These are phyloP conservation scores for Crotalus tigris DNA, from an alignment of 2,113 vertebrate species.

Conservation along the genomic window DNA sequence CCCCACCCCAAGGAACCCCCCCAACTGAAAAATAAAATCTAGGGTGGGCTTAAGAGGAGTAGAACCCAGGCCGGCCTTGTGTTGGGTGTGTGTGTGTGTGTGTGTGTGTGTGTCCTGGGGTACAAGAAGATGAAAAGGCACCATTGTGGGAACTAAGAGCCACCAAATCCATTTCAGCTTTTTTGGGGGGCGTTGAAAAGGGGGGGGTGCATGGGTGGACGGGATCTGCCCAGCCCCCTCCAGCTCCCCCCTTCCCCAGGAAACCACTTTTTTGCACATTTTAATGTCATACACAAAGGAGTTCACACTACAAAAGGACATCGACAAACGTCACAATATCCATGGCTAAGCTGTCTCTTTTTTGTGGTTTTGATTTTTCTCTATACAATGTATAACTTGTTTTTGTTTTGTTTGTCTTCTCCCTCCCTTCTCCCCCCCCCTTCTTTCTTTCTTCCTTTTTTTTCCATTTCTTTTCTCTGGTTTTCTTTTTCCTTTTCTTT, in stretches of 20 bases:
- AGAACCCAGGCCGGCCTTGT: background rate
- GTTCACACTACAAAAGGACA: slow-evolving; percentile 93
- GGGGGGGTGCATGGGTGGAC: background rate
- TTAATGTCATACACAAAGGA: slow-evolving; percentile 88
- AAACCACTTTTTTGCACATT: slow-evolving; percentile 86
- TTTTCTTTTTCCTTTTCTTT: slow-evolving; percentile 53
- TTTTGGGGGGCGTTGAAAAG: slow-evolving; percentile 29
- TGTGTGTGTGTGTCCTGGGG: slow-evolving; percentile 28
- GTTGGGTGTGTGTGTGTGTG: slow-evolving; percentile 18
- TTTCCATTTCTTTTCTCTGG: background rate
- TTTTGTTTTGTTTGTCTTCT: background rate
- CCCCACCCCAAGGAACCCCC: slow-evolving; percentile 38
- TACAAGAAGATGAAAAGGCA: slow-evolving; percentile 53
- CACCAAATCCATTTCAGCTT: slow-evolving; percentile 52
- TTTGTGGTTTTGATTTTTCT: slow-evolving; percentile 61
- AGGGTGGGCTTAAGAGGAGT: background rate
- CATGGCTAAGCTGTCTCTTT: slow-evolving; percentile 80
- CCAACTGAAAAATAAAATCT: background rate
- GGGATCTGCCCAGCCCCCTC: slow-evolving; percentile 19
- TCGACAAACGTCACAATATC: slow-evolving; percentile 89
- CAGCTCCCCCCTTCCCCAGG: slow-evolving; percentile 51
- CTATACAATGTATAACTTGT: slow-evolving; percentile 55
- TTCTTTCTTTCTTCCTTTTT: background rate
- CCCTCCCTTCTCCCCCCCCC: background rate
- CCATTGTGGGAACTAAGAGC: slow-evolving; percentile 57